Evolutionary conservation across 2,113 vertebrate species (phyloP).

Genomic region (Gadus macrocephalus): DNA sequence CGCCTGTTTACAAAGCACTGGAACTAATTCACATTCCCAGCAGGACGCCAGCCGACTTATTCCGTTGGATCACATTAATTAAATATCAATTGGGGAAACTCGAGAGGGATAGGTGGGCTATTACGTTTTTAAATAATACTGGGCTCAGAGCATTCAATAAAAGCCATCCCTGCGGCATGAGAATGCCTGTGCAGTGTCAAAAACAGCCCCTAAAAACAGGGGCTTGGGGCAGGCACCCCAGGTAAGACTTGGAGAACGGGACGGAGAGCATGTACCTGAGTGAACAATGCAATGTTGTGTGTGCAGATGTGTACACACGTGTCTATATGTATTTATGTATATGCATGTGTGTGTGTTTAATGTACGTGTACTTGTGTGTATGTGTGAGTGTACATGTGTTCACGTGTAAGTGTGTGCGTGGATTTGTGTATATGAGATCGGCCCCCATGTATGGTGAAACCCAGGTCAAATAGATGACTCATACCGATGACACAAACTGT

Average conservation of each 20-base stretch:
- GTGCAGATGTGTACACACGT: neutral
- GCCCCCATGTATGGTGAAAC: neutral
- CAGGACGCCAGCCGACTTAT: conserved; percentile 6
- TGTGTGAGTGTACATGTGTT: neutral
- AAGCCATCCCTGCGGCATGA: conserved; percentile 27
- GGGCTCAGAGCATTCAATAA: conserved; percentile 28
- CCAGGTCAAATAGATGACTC: conserved; percentile 13
- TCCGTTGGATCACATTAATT: conserved; percentile 28
- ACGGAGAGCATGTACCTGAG: neutral
- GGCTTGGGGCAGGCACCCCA: conserved; percentile 8
- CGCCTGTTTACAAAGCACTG: conserved; percentile 20
- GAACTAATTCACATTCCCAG: conserved; percentile 19
- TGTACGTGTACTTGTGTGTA: no score
- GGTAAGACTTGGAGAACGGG: conserved; percentile 15
- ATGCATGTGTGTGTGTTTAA: neutral
- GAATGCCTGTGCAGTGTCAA: conserved; percentile 42
- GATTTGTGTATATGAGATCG: neutral
- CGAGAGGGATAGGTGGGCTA: conserved; percentile 9
- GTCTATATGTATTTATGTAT: no score
- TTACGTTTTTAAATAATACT: conserved; percentile 34
- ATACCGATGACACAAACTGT: conserved; percentile 15
- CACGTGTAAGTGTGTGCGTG: neutral
- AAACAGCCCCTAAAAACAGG: conserved; percentile 39
- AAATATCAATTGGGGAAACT: conserved; percentile 26
- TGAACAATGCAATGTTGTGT: neutral